These are phyloP conservation scores for Furnarius figulus DNA, from an alignment of 2,113 vertebrate genomes.

Conservation along the genomic window DNA sequence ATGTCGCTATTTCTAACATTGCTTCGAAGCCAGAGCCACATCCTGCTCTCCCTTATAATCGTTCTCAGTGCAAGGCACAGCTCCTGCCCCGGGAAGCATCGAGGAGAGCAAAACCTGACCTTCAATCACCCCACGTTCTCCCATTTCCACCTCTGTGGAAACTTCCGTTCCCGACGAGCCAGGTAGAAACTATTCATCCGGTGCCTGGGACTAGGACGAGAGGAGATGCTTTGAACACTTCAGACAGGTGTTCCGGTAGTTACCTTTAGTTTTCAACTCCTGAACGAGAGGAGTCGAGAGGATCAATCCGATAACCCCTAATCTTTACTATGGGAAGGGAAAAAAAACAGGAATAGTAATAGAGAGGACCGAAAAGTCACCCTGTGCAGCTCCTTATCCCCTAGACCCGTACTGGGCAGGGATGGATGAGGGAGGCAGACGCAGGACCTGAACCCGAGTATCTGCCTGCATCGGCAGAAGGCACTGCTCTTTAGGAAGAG, in stretches of 20 bases:
- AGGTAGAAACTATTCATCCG: not conserved
- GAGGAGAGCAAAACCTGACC: not conserved
- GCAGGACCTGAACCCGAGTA: not conserved
- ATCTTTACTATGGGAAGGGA: not conserved
- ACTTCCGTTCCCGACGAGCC: not conserved
- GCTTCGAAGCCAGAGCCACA: not conserved
- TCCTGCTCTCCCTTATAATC: not conserved
- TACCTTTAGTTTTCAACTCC: not conserved
- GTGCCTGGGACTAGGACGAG: not conserved
- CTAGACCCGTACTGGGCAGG: not conserved
- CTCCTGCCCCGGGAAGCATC: not conserved
- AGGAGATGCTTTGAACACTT: not conserved
- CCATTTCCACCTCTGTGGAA: not conserved
- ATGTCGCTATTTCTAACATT: not conserved
- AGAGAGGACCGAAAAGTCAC: not conserved
- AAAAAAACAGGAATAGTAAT: not conserved
- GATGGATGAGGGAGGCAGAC: not conserved
- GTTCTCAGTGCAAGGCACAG: not conserved
- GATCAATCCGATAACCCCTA: not conserved
- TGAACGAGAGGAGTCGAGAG: fast-evolving
- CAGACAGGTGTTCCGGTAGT: not conserved
- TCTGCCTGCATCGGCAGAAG: not conserved
- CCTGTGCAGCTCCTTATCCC: not conserved
- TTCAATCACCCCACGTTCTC: not conserved
- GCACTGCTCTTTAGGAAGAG: not conserved